Base-by-base conservation (phyloP, 2,797 vertebrate species). In the Mallotus villosus region DNA sequence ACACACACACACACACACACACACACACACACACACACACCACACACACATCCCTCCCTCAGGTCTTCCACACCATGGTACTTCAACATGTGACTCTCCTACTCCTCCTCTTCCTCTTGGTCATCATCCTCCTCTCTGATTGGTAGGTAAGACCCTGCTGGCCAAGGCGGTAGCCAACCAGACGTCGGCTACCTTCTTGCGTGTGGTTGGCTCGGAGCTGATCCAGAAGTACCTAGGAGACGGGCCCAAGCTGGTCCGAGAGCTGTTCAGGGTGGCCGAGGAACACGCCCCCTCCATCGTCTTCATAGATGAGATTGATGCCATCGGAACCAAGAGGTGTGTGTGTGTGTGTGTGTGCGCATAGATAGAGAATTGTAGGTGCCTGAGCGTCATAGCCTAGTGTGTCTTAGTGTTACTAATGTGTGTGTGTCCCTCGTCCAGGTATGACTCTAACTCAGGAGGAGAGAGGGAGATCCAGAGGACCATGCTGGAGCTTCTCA, bases 141-240 rank as follows among this genome's bases (percentile, higher is more conserved):
- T 60, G 14, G 37, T 76, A 99, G 98, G 98, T 73, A 99, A 99
- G 91, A 99, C 97, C 0, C 91, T 98, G 32, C 84, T 99, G 0
- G 97, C 97, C 76, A 99, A 99, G 91, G 97, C 98, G 0, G 98
- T 99, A 71, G 98, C 97, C 75, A 99, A 99, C 91, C 97, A 99
- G 74, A 99, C 98, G 0, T 99, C 97, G 0, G 97, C 97, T 12
- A 98, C 97, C 2, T 99, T 99, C 92, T 85, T 99, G 86, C 87
- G 97, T 0, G 97, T 99, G 61, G 97, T 99, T 14, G 97, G 97
- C 57, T 99, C 97, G 0, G 97, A 99, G 82, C 94, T 99, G 0
- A 98, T 99, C 72, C 97, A 99, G 93, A 99, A 99, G 78, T 99
- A 99, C 88, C 83, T 99, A 6, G 97, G 97, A 0, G 97, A 98